Base-by-base conservation (phyloP, 2,797 vertebrate genomes). In the Denticeps clupeoides region DNA sequence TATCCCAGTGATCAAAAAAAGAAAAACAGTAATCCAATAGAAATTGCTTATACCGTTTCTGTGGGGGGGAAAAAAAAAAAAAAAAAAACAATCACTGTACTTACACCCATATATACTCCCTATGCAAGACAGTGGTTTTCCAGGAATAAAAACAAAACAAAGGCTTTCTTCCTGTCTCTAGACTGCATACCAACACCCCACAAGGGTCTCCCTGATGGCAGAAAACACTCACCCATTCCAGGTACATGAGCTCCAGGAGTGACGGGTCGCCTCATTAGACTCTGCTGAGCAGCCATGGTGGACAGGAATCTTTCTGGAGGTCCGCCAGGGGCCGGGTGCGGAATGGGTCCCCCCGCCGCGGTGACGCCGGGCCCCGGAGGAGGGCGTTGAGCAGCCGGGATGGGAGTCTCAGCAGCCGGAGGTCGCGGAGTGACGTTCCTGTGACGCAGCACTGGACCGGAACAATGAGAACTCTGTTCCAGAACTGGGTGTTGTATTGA, bases 151-250 rank as follows among this genome's bases (percentile, higher is more conserved):
- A n/a, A n/a, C n/a, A n/a, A n/a, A n/a, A n/a, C n/a, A n/a, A n/a
- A n/a, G n/a, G n/a, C n/a, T n/a, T n/a, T 64, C 65, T 63, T 64
- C 67, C 31, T 58, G 43, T 58, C 50, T 38, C 21, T 35, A 49
- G 50, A 55, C 45, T 35, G 41, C 49, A 55, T 59, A 62, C 48
- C 65, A 64, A 59, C 54, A 50, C 43, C 45, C 58, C 18, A 55
- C 38, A 53, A 51, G 18, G 18, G 2, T 19, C 18, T 19, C 18
- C 18, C 18, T 19, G 19, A 19, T 2, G 19, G 69, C 54, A 60
- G 67, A 70, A 67, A 58, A 71, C 75, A 72, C 90, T 91, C 89
- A 97, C 92, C 91, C 79, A 89, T 82, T 88, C 87, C 92, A 78
- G 79, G 81, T 79, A 85, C 74, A 75, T 89, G 81, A 80, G 88